A percentile compares a stretch with the other conserved stretches of the same genome.
These are phyloP conservation scores for Simalia tracyae DNA, from an alignment of 2,797 vertebrate species.

Conservation along the genomic window DNA sequence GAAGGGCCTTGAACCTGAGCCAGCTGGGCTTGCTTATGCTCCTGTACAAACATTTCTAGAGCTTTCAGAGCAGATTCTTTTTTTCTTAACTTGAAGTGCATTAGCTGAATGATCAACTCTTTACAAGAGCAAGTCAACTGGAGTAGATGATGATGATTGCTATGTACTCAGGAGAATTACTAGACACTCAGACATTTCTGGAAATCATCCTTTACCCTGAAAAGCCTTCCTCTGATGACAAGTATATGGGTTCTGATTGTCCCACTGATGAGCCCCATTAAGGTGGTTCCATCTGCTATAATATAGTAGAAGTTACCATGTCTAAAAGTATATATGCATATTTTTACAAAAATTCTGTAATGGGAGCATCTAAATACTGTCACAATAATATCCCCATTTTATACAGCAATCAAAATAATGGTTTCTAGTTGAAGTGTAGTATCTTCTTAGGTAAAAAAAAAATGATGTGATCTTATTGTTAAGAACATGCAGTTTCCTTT, in stretches of 20 bases:
- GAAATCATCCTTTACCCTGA: background rate
- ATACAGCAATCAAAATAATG: background rate
- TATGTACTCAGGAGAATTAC: background rate
- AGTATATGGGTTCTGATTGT: background rate
- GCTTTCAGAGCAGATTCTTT: background rate
- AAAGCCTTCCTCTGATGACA: background rate
- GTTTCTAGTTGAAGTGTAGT: background rate
- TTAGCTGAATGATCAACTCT: background rate
- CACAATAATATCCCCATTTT: background rate
- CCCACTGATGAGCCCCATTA: background rate
- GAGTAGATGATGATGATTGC: background rate
- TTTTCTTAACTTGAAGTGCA: background rate
- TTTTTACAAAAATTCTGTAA: background rate
- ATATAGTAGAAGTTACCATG: background rate
- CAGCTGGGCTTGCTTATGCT: background rate
- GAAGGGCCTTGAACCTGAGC: background rate
- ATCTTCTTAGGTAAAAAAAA: background rate
- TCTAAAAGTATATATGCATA: background rate
- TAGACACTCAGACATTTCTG: background rate
- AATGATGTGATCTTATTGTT: background rate
- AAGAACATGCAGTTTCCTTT: background rate
- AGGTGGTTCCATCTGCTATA: background rate
- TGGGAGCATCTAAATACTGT: background rate
- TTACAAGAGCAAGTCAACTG: background rate
- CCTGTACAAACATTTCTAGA: background rate